Evolutionary conservation across 2,888 invertebrate species (phyloP), one percentile per base, ranked within the genome.

Genomic region (Axea sp.): DNA sequence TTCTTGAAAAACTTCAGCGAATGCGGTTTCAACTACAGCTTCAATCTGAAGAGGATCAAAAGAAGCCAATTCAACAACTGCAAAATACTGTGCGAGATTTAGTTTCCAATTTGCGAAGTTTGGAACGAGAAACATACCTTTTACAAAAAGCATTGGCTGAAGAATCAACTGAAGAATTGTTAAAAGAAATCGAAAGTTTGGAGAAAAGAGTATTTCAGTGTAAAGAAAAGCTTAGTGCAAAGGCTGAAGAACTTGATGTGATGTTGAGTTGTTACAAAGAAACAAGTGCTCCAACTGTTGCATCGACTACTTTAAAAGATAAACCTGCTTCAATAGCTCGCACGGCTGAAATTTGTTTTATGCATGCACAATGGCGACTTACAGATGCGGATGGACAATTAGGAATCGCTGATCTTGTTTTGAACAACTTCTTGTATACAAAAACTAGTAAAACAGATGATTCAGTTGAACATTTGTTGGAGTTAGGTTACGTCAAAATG

Each of bases 351-450:
- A 98, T 99, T 81, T 99, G 97, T 88, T 99, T 99, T 88, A 98
- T 98, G 88, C 96, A 97, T 82, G 99, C 99, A 2, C 95, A 97
- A 83, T 99, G 99, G 99, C 89, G 98, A 28, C 91, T 99, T 76
- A 99, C 99, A 0, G 98, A 99, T 87, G 94, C 95, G 0, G 99
- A 99, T 88, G 99, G 99, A 0, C 99, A 98, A 88, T 93, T 99
- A 55, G 98, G 98, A 67, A 96, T 99, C 76, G 96, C 99, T 0
- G 98, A 99, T 89, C 91, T 99, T 65, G 94, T 97, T 60, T 91
- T 99, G 1, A 95, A 96, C 60, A 98, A 98, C 87, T 99, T 99
- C 88, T 89, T 99, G 91, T 97, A 99, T 86, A 98, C 97, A 0
- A 98, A 99, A 87, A 96, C 96, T 47, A 97, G 97, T 0, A 94